phyloP scores from a whole-genome alignment of 2,888 invertebrate genomes.

The Crocallis elinguaria region DNA sequence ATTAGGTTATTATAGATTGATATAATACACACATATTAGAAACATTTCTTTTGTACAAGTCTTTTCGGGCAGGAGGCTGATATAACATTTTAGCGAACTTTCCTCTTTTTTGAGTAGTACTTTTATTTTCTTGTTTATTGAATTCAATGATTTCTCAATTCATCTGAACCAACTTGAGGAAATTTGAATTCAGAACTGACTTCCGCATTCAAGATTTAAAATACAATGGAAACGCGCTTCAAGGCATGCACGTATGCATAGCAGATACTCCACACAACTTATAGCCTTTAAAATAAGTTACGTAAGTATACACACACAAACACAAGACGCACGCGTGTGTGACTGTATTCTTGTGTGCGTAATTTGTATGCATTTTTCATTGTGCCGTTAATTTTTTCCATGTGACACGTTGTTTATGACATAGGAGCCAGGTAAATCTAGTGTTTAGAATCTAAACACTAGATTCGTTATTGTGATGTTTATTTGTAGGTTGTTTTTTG shows the following conservation, averaged over 20 bases:
- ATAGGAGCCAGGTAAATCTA: too few species aligned
- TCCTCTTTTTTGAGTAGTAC: too few species aligned
- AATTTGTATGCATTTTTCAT: conserved; percentile 46
- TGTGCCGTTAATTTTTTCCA: conserved; percentile 52
- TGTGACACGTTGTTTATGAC: conserved; percentile 39
- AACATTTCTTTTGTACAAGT: too few species aligned
- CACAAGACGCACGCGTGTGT: neutral
- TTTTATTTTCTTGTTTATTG: too few species aligned
- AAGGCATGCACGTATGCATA: conserved; percentile 51
- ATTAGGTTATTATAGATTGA: too few species aligned
- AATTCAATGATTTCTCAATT: too few species aligned
- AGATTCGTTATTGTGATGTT: neutral
- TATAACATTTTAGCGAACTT: too few species aligned
- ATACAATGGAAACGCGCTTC: conserved; percentile 56
- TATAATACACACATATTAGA: too few species aligned
- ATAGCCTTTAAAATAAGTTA: conserved; percentile 65
- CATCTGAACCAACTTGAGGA: too few species aligned
- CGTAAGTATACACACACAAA: conserved; percentile 46
- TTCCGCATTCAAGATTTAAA: conserved; percentile 2
- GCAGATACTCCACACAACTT: conserved; percentile 62
- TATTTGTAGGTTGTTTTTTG: neutral
- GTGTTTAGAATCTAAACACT: too few species aligned
- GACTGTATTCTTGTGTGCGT: conserved; percentile 8
- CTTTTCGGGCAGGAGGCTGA: too few species aligned
- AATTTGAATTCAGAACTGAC: neutral